A percentile compares a stretch with the other conserved stretches of the same genome.
Conservation (phyloP, 2,888 invertebrate genomes). For the Xestia xanthographa region DNA sequence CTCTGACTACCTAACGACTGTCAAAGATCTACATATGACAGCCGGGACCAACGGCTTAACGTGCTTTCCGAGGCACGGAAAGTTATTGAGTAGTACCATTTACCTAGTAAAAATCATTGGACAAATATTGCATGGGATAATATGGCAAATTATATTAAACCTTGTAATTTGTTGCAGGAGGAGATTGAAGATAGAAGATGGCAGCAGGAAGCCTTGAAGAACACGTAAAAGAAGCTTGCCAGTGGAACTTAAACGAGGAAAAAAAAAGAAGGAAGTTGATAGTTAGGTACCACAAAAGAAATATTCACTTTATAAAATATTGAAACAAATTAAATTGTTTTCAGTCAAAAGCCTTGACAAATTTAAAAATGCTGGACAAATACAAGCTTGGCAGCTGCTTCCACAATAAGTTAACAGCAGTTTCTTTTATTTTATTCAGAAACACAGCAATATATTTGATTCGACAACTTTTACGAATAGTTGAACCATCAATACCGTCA, state of each 20-base stretch:
- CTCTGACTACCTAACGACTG: no score
- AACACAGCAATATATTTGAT: slow-evolving; percentile 13
- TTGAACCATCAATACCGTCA: slow-evolving; percentile 2
- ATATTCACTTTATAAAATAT: background rate
- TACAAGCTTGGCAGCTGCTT: slow-evolving; percentile 1
- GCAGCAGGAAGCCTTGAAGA: background rate
- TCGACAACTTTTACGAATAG: slow-evolving; percentile 19
- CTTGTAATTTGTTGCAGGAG: background rate
- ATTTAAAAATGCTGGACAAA: background rate
- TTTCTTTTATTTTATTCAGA: slow-evolving; percentile 14
- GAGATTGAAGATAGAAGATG: background rate
- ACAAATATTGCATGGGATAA: background rate
- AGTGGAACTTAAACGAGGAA: background rate
- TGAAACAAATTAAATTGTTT: background rate
- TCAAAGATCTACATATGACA: no score
- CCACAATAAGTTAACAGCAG: background rate
- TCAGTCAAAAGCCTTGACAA: background rate
- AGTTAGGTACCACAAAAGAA: background rate
- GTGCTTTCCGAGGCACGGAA: no score
- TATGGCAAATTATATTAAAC: background rate
- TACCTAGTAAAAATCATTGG: background rate
- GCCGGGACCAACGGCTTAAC: no score
- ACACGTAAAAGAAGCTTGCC: no score
- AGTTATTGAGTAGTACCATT: background rate
- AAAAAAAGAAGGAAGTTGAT: background rate